Base-by-base conservation (phyloP, 2,888 invertebrate genomes). In the Pandemis heparana region DNA sequence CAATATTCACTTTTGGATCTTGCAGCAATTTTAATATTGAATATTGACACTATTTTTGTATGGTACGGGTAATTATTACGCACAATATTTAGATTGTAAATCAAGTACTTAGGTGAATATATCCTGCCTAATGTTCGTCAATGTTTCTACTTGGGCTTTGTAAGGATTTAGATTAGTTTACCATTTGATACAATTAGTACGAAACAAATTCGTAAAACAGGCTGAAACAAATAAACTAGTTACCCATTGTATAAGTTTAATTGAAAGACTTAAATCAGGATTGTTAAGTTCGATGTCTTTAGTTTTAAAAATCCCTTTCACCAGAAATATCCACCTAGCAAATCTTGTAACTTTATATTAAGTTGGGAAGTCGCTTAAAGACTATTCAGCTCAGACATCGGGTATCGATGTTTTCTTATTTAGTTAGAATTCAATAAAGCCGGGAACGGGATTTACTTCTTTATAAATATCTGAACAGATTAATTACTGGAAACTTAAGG, bases 381-480 rank as follows among this genome's bases (percentile, higher is more conserved):
- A 85, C 88, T 89, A 83, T 87, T 85, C 81, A 84, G 85, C 83
- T 83, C 82, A 87, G 87, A 86, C 87, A 86, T 85, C 85, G 86
- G 82, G 87, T 88, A 91, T 92, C 91, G 92, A 88, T 91, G 89
- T 87, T 89, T 92, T 89, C 87, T 88, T 90, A 89, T 90, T 90
- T 90, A 91, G 87, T 89, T 87, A 90, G 91, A 90, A 89, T 92
- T 92, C 89, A 92, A 91, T 91, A 91, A 92, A 90, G 91, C 89
- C 2, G 82, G 85, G 86, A 86, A 85, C 88, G 91, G 91, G 90
- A 90, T 91, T 92, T 86, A 87, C 87, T 90, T 89, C 88, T 88
- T 91, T 92, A 91, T 92, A 92, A 92, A 92, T 91, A 90, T 88
- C 89, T 91, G 85, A 89, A 89, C 88, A 89, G 89, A 92, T 92